A percentile compares a stretch with the other conserved stretches of the same genome.
These are phyloP conservation scores for Silurus glanis DNA, from an alignment of 2,113 vertebrate species.

Conservation along the genomic window DNA sequence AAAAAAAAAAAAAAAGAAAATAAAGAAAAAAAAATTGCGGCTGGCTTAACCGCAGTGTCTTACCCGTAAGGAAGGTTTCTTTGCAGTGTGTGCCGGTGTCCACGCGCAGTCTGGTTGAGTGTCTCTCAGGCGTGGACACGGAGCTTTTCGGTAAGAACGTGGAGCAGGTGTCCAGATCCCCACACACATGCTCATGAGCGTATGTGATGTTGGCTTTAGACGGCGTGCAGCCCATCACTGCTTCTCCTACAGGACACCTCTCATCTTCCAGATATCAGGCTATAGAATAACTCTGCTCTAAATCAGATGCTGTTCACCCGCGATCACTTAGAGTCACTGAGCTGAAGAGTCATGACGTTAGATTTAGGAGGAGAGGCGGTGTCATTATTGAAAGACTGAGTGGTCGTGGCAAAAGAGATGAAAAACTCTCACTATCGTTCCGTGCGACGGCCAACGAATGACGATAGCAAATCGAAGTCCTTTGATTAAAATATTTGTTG, in stretches of 20 bases:
- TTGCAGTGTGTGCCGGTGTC: conserved; percentile 55
- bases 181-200: conserved; percentile 60
- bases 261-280: not conserved
- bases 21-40: no score
- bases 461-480: not conserved
- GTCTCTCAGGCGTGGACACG: conserved; percentile 65
- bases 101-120: conserved; percentile 53
- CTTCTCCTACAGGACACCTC: conserved; percentile 24
- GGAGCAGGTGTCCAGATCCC: conserved; percentile 75
- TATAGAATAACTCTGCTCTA: not conserved
- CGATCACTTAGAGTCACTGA: not conserved
- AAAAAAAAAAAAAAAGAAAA: no score
- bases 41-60: conserved; percentile 37
- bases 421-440: no score
- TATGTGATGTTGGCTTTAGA: conserved; percentile 68
- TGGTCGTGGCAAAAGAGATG: no score
- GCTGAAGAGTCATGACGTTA: conserved; percentile 23
- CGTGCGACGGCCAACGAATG: not conserved
- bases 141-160: conserved; percentile 70
- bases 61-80: conserved; percentile 68
- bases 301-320: not conserved
- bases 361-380: conserved; percentile 17
- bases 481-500: not conserved
- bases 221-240: conserved; percentile 74
- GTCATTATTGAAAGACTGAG: not conserved